phyloP scores from a whole-genome alignment of 2,113 vertebrate genomes.

The Leucoraja erinaceus region DNA sequence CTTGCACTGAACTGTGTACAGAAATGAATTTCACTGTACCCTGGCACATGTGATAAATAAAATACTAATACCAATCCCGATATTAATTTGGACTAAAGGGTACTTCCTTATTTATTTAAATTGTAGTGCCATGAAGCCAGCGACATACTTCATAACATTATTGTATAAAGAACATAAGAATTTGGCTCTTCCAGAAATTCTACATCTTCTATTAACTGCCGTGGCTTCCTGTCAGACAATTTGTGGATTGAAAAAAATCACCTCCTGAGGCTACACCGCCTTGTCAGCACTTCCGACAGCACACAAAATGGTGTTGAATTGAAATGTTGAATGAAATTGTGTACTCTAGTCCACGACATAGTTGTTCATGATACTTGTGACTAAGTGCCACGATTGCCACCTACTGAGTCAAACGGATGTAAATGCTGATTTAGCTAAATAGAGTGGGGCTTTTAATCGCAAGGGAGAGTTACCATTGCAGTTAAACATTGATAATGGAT shows the following conservation, averaged over 20 bases:
- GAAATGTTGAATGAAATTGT: not conserved
- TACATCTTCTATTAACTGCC: too few relatives aligned
- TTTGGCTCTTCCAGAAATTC: too few relatives aligned
- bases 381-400: not conserved
- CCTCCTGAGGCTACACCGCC: not conserved
- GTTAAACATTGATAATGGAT: conserved; percentile 3
- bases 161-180: too few relatives aligned
- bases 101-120: not conserved
- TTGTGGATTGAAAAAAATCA: too few relatives aligned
- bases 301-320: not conserved
- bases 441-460: not conserved
- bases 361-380: not conserved
- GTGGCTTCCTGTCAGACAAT: too few relatives aligned
- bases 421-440: not conserved
- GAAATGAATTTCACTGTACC: too few relatives aligned
- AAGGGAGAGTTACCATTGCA: not conserved
- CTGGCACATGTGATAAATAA: too few relatives aligned
- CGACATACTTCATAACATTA: too few relatives aligned
- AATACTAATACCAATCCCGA: too few relatives aligned
- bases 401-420: not conserved
- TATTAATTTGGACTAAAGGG: not conserved
- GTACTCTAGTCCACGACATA: not conserved
- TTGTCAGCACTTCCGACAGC: too few relatives aligned
- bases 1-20: too few relatives aligned
- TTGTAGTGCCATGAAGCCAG: not conserved